Base-by-base conservation (phyloP, 2,797 vertebrate genomes). In the Ambastaia sidthimunki region DNA sequence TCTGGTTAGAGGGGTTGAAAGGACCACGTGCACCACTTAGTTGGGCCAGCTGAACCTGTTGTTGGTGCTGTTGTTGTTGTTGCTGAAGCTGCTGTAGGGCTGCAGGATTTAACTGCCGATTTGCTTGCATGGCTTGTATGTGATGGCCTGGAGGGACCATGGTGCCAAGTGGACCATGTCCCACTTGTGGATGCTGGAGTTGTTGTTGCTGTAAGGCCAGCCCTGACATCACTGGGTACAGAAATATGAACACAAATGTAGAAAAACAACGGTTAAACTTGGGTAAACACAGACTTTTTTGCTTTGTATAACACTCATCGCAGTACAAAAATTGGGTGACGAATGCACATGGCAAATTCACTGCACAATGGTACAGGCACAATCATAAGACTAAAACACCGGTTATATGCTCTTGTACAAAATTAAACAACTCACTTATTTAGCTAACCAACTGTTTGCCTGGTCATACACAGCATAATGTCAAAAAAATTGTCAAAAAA, bases 171-270 rank as follows among this genome's bases (percentile, higher is more conserved):
- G 96, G 91, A 68, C 93, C 94, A 85, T 97, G 97, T 78, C 92
- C 94, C 59, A 88, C 80, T 85, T 94, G 93, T 76, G 91, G 92
- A 76, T 94, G 93, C 48, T 93, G 94, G 81, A 93, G 90, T 62
- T 93, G 93, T 75, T 44, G 92, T 28, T 93, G 93, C 71, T 96
- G 96, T 78, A 96, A 93, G 19, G 93, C 90, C 67, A 94, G 92
- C 87, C 95, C 95, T 87, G 96, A 93, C 89, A 98, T 94, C 90
- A 98, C 94, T 78, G 96, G 95, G 90, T 99, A 96, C 93, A 28
- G 12, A 84, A 78, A 67, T 41, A 7, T 44, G 15, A 54, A 23
- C 60, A 67, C 11, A 63, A 21, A 50, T 23, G 10, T 71, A 6
- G 4, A 19, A 48, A 44, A 23, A 23, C 1, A 37, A n/a, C 31